Conservation (phyloP, 2,888 invertebrate genomes). For the Plagodis pulveraria region DNA sequence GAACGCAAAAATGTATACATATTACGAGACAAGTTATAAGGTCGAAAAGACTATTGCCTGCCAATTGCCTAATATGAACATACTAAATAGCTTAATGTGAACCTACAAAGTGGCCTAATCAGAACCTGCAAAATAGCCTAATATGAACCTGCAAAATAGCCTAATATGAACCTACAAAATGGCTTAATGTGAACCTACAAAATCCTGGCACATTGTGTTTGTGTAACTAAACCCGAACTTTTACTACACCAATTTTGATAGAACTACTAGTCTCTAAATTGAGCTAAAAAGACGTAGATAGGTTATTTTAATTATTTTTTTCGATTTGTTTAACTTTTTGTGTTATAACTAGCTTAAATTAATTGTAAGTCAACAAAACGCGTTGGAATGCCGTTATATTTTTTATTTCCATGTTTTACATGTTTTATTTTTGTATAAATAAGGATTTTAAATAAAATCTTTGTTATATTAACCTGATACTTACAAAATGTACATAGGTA, state of each 20-base stretch:
- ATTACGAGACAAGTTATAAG: too few relatives aligned
- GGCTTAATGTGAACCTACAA: not conserved
- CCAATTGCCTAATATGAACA: too few relatives aligned
- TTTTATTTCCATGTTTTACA: constrained; percentile 11
- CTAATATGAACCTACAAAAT: not conserved
- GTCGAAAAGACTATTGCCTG: too few relatives aligned
- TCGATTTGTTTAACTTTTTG: constrained; percentile 13
- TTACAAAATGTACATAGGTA: constrained; percentile 27
- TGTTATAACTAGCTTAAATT: constrained; percentile 12
- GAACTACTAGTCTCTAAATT: constrained; percentile 37
- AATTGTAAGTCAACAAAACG: constrained; percentile 11
- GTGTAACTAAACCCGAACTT: constrained; percentile 7
- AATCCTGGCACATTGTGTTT: not conserved
- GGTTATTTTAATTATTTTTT: constrained; percentile 24
- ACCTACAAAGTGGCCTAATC: too few relatives aligned
- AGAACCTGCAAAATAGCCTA: too few relatives aligned
- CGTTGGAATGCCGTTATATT: constrained; percentile 14
- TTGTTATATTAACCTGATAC: constrained; percentile 26
- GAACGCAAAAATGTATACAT: too few relatives aligned
- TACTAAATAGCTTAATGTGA: too few relatives aligned
- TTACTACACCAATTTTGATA: constrained; percentile 42
- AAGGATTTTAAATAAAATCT: constrained; percentile 18
- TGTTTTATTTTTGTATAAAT: constrained; percentile 16
- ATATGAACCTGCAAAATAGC: too few relatives aligned
- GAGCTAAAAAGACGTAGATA: constrained; percentile 35